Evolutionary conservation across 2,888 invertebrate species (phyloP), one percentile per base, ranked within the genome.

Genomic region (Gisinianus flammeolus): DNA sequence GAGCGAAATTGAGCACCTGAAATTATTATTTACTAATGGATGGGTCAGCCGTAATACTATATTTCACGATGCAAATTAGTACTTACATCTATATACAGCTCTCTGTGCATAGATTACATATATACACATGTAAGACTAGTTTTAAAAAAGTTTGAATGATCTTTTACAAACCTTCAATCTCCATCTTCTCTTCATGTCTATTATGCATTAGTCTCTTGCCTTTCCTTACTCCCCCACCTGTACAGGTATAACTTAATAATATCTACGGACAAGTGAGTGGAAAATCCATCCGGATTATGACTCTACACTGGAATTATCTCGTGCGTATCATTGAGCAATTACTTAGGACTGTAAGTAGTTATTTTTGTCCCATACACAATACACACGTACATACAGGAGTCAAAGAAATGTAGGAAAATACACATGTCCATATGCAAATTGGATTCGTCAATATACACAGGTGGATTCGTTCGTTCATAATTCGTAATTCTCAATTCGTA

Each of bases 11-110:
- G 58, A 58, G 22, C 22, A 58, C 58, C 58, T 58, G 58, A 58
- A 58, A 58, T 58, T 58, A 58, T 58, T 58, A 66, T 66, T 66
- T 66, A 28, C 66, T 66, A 28, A 66, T 66, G 66, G 66, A 66
- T 24, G 28, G 28, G 30, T 66, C 66, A 58, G 58, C 28, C 66
- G 58, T 24, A 22, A 56, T 56, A n/a, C 8, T 58, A 58, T 44
- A 16, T 12, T 58, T 58, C 24, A 58, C 22, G 6, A n/a, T 58
- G 58, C 22, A 58, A 58, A 58, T 58, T 58, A 58, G 16, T 6
- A n/a, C 10, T 19, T 58, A 22, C 16, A 6, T 44, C 8, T 44
- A 16, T 44, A 10, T 16, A 44, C 44, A 44, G 16, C 44, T 44
- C 16, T 10, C 44, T 44, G 44, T 44, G 16, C 44, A 44, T 10